Percentiles rank a stretch among this genome's conserved stretches.
Evolutionary conservation across 2,113 vertebrate species (phyloP).

Genomic region (Sceloporus tristichus): DNA sequence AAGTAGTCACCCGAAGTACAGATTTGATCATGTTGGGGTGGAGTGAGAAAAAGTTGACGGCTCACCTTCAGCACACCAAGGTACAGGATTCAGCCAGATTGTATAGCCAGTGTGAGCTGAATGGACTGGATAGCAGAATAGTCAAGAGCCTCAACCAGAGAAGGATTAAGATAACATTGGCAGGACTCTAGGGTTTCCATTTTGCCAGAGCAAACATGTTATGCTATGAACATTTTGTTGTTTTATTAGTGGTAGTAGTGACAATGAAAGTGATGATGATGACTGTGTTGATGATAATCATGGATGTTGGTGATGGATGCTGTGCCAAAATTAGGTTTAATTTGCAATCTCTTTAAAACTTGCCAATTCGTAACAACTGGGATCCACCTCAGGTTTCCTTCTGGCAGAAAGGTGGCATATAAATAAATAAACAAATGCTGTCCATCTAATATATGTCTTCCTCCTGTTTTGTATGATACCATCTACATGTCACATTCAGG

Average conservation of each 20-base stretch:
- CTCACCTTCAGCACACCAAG: neutral
- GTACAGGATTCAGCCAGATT: neutral
- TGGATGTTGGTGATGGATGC: constrained; percentile 10
- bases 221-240: constrained; percentile 27
- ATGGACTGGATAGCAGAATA: neutral
- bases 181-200: neutral
- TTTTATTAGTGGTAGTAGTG: too few relatives aligned
- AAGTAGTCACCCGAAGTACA: neutral
- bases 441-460: neutral
- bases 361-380: constrained; percentile 11
- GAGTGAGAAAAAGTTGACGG: neutral
- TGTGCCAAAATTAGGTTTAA: constrained; percentile 26
- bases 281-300: too few relatives aligned
- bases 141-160: neutral
- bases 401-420: neutral
- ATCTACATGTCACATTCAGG: constrained; percentile 11
- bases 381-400: too few relatives aligned
- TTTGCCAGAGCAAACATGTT: constrained; percentile 34
- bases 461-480: neutral
- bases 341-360: constrained; percentile 20
- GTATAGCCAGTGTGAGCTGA: neutral
- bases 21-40: neutral
- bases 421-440: neutral
- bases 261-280: too few relatives aligned
- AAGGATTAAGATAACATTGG: neutral